Conservation (phyloP, 2,113 vertebrate genomes). For the Atractosteus spatula region DNA sequence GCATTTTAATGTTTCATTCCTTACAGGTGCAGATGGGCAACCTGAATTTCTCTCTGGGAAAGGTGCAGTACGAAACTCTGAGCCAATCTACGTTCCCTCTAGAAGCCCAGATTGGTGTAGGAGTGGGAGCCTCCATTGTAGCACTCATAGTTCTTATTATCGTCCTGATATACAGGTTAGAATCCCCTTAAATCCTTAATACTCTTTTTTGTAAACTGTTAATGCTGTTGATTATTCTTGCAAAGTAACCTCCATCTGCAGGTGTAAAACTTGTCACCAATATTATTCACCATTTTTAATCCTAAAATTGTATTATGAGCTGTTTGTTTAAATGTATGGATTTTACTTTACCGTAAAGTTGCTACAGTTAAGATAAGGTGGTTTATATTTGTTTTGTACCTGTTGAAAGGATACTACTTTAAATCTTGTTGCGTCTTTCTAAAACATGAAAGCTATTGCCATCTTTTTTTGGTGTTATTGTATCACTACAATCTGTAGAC, state of each 20-base stretch:
- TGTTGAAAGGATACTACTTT: background rate
- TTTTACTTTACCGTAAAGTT: no score
- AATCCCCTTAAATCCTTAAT: background rate
- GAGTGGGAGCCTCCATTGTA: constrained; percentile 86
- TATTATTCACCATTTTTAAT: no score
- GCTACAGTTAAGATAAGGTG: background rate
- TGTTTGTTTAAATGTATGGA: no score
- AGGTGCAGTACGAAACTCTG: constrained; percentile 87
- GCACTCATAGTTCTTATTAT: constrained; percentile 91
- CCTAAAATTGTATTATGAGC: no score
- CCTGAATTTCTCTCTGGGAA: constrained; percentile 84
- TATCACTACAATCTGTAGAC: no score
- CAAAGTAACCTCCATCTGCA: background rate
- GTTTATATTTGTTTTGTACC: background rate
- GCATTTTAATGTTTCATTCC: constrained; percentile 3
- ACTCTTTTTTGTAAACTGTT: background rate
- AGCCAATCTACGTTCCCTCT: constrained; percentile 84
- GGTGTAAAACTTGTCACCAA: no score
- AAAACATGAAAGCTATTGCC: no score
- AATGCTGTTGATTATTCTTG: background rate
- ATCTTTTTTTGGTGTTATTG: no score
- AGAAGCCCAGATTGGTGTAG: constrained; percentile 91
- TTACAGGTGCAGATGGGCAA: constrained; percentile 92
- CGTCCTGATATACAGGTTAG: constrained; percentile 93
- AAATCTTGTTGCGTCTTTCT: no score